Conservation (phyloP, 2,797 vertebrate genomes). For the Phataginus tricuspis region DNA sequence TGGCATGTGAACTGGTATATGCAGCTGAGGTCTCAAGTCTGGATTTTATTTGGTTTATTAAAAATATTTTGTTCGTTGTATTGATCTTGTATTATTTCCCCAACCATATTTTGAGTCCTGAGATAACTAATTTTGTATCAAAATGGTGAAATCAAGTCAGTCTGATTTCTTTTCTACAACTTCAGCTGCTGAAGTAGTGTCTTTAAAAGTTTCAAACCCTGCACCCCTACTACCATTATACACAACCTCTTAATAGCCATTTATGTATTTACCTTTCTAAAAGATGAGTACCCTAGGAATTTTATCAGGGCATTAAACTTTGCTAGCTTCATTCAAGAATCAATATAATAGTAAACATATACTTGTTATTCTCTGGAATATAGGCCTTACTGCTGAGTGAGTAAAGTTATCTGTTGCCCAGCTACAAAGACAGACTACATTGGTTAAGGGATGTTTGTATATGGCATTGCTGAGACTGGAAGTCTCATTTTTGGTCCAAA, state of each 20-base stretch:
- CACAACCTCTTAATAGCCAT: background rate
- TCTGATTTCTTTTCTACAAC: background rate
- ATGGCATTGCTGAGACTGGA: background rate
- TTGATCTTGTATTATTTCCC: background rate
- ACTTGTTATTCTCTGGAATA: background rate
- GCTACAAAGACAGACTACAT: background rate
- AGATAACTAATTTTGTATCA: background rate
- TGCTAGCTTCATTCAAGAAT: slow-evolving; percentile 20
- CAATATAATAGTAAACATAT: background rate
- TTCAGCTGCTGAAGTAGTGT: background rate
- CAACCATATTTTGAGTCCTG: background rate
- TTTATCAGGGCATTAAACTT: background rate
- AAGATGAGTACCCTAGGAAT: background rate
- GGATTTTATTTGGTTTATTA: slow-evolving; percentile 50
- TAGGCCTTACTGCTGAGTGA: background rate
- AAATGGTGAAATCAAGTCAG: slow-evolving; percentile 1
- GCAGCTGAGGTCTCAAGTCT: background rate
- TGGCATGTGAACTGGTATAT: background rate
- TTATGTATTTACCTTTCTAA: background rate
- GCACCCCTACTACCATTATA: background rate
- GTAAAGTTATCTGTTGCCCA: background rate
- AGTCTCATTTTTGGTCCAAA: background rate
- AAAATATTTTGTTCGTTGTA: background rate
- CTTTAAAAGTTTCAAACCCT: slow-evolving; percentile 10
- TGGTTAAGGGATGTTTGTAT: background rate